Conservation (phyloP, 2,113 vertebrate species). For the Oplegnathus fasciatus region DNA sequence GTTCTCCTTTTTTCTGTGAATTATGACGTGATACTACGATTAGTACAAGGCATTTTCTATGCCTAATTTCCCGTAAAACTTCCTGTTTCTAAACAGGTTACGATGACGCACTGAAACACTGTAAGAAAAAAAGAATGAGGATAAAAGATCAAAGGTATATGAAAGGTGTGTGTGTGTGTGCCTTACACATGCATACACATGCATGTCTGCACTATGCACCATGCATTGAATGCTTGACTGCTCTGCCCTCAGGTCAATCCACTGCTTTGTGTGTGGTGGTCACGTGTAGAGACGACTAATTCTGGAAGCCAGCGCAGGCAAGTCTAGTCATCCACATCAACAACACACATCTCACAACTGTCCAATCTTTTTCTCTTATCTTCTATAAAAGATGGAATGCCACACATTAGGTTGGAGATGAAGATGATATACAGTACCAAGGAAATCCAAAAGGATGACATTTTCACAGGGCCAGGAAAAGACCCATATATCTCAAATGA, state of each 20-base stretch:
- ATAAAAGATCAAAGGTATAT: background rate
- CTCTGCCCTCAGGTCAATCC: conserved; percentile 48
- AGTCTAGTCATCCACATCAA: conserved; percentile 6
- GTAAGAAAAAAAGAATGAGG: background rate
- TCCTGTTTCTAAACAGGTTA: background rate
- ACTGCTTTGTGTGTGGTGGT: conserved; percentile 43
- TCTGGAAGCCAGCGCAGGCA: conserved; percentile 19
- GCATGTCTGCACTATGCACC: conserved; percentile 46
- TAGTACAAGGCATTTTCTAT: background rate
- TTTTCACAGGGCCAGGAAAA: conserved; percentile 6
- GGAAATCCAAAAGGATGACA: background rate
- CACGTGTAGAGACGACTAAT: conserved; percentile 45
- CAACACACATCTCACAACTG: conserved; percentile 24
- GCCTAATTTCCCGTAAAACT: background rate
- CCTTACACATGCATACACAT: conserved; percentile 13
- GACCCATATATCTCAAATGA: conserved; percentile 1
- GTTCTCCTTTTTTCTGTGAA: background rate
- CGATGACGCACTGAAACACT: background rate
- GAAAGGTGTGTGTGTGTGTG: background rate
- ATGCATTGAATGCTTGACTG: conserved; percentile 42
- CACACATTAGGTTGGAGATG: background rate
- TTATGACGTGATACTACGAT: background rate
- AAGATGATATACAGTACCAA: background rate
- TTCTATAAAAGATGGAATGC: background rate
- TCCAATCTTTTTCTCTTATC: background rate